Evolutionary conservation across 2,888 invertebrate genomes (phyloP).

Genomic region (Melinaea marsaeus): DNA sequence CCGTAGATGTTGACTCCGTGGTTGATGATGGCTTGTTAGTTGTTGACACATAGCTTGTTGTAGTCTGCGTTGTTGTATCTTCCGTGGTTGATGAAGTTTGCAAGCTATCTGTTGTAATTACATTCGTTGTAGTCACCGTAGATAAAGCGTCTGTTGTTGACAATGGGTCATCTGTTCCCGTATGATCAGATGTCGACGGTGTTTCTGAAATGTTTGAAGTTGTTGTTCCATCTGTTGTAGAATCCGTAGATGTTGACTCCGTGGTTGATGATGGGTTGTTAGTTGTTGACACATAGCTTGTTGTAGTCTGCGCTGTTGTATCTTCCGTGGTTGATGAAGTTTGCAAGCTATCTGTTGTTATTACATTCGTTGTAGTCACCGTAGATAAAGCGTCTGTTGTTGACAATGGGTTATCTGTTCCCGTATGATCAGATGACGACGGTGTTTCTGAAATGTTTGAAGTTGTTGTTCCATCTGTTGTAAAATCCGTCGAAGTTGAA

Average conservation of each 20-base stretch:
- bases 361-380: no score
- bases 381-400: no score
- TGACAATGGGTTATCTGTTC: no score
- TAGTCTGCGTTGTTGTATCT: not conserved
- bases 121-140: not conserved
- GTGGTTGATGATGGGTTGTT: not conserved
- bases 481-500: not conserved
- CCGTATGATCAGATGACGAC: no score
- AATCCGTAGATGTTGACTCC: no score
- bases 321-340: not conserved
- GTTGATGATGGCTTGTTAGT: slow-evolving; percentile 3
- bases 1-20: not conserved
- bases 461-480: not conserved
- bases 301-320: not conserved
- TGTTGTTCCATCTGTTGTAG: not conserved
- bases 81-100: not conserved
- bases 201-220: not conserved
- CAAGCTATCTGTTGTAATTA: not conserved
- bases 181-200: not conserved
- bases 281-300: not conserved
- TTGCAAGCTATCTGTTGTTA: not conserved
- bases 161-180: not conserved
- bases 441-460: not conserved
- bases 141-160: not conserved
- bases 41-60: not conserved